phyloP scores from a whole-genome alignment of 2,888 invertebrate genomes.

The Ichneumoninae sp. region DNA sequence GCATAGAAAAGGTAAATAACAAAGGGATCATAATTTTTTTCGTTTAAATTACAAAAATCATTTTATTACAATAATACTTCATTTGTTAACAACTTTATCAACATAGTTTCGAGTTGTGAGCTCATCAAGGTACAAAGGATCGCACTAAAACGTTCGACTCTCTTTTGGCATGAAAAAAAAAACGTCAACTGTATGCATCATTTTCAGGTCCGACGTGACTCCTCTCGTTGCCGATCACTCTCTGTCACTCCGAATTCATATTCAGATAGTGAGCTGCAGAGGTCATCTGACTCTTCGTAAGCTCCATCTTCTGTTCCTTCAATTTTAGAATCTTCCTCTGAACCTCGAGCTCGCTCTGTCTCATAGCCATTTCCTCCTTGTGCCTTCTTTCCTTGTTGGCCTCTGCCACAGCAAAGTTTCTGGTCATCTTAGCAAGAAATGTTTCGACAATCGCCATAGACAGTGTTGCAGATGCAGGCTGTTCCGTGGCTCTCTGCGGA shows the following conservation, averaged over 20 bases:
- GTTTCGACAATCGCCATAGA: slow-evolving; percentile 52
- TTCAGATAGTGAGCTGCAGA: slow-evolving; percentile 69
- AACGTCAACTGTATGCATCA: neutral
- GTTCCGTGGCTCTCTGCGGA: slow-evolving; percentile 6
- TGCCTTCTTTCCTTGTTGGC: slow-evolving; percentile 76
- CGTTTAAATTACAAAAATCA: neutral
- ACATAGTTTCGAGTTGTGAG: slow-evolving; percentile 4
- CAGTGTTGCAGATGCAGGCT: neutral
- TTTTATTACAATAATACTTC: neutral
- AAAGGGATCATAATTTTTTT: neutral
- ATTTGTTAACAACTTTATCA: neutral
- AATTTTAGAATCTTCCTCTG: slow-evolving; percentile 73
- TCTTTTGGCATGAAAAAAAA: slow-evolving; percentile 8
- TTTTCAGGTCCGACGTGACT: neutral
- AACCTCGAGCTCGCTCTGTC: slow-evolving; percentile 74
- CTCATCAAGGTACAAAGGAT: slow-evolving; percentile 8
- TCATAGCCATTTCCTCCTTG: slow-evolving; percentile 74
- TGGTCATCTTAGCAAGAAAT: slow-evolving; percentile 70
- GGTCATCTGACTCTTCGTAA: slow-evolving; percentile 72
- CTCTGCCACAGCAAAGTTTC: slow-evolving; percentile 72
- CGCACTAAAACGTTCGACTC: slow-evolving; percentile 5
- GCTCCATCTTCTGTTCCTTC: slow-evolving; percentile 76
- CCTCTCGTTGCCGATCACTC: neutral
- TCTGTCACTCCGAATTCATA: slow-evolving; percentile 28
- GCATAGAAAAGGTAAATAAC: neutral